These are phyloP conservation scores for Chelonia mydas DNA, from an alignment of 2,797 vertebrate genomes.

Conservation along the genomic window DNA sequence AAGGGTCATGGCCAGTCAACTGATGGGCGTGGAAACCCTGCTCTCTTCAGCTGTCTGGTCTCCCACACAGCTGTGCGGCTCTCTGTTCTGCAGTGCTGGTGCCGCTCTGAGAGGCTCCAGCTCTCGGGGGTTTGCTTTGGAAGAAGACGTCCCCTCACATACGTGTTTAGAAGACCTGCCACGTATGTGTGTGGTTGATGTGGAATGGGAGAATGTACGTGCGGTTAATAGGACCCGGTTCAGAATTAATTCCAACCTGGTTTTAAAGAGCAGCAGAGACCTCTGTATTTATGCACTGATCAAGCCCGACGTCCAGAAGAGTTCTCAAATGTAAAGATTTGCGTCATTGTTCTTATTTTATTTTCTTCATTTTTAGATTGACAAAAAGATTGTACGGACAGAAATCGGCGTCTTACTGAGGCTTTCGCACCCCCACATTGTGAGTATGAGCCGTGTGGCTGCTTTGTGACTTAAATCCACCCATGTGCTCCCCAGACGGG, in stretches of 20 bases:
- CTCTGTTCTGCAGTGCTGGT: neutral
- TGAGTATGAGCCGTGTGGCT: slow-evolving; percentile 75
- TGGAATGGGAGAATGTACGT: neutral
- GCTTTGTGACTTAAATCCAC: neutral
- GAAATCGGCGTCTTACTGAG: slow-evolving; percentile 91
- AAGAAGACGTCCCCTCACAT: neutral
- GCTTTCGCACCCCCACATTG: slow-evolving; percentile 92
- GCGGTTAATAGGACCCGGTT: neutral
- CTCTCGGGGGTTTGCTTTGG: neutral
- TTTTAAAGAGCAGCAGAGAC: neutral
- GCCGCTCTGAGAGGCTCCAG: neutral
- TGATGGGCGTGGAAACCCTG: neutral
- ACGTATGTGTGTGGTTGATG: too few relatives aligned
- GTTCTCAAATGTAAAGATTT: neutral
- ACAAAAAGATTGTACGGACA: slow-evolving; percentile 92
- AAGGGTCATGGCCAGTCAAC: neutral
- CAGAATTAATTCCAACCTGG: neutral
- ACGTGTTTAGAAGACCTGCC: neutral
- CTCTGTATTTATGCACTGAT: neutral
- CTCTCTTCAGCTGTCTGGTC: neutral
- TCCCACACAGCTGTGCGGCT: neutral
- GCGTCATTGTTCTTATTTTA: neutral
- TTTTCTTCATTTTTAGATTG: slow-evolving; percentile 81
- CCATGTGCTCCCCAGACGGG: neutral
- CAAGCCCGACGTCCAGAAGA: neutral